Conservation (phyloP, 2,113 vertebrate species). For the Antennarius striatus region DNA sequence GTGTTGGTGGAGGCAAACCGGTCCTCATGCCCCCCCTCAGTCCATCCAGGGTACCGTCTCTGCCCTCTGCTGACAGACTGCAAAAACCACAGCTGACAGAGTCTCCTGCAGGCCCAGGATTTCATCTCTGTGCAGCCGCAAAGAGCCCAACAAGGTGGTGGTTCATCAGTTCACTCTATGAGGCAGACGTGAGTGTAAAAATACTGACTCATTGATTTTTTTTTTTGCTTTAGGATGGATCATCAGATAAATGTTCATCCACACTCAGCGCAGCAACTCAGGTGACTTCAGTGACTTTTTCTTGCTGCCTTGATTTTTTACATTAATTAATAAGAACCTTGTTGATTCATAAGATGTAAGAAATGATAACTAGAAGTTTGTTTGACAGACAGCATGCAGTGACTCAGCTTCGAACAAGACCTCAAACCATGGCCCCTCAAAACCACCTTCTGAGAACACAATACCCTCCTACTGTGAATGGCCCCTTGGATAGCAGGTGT, state of each 20-base stretch:
- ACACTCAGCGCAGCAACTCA: slow-evolving; percentile 31
- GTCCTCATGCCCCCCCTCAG: slow-evolving; percentile 40
- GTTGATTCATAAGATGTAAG: neutral
- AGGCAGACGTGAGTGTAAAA: neutral
- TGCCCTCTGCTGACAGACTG: slow-evolving; percentile 66
- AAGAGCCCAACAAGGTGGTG: slow-evolving; percentile 49
- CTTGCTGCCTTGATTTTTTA: slow-evolving; percentile 2
- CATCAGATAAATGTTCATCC: slow-evolving; percentile 27
- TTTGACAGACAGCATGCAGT: slow-evolving; percentile 47
- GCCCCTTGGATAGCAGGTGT: slow-evolving; percentile 48
- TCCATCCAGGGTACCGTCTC: slow-evolving; percentile 14
- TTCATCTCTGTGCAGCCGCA: slow-evolving; percentile 6
- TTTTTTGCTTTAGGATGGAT: slow-evolving; percentile 12
- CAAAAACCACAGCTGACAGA: slow-evolving; percentile 41
- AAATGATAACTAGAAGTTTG: neutral
- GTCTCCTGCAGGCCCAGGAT: slow-evolving; percentile 4
- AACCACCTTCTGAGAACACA: slow-evolving; percentile 18
- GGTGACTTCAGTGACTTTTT: slow-evolving; percentile 31
- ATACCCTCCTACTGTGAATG: neutral
- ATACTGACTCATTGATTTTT: slow-evolving; percentile 14
- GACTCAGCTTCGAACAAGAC: slow-evolving; percentile 33
- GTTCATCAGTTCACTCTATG: neutral
- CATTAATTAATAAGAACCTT: neutral
- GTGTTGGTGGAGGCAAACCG: slow-evolving; percentile 4
- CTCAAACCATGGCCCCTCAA: slow-evolving; percentile 41